These are phyloP conservation scores for Lasaia peninsularis DNA, from an alignment of 1,140 invertebrate species.

Conservation along the genomic window DNA sequence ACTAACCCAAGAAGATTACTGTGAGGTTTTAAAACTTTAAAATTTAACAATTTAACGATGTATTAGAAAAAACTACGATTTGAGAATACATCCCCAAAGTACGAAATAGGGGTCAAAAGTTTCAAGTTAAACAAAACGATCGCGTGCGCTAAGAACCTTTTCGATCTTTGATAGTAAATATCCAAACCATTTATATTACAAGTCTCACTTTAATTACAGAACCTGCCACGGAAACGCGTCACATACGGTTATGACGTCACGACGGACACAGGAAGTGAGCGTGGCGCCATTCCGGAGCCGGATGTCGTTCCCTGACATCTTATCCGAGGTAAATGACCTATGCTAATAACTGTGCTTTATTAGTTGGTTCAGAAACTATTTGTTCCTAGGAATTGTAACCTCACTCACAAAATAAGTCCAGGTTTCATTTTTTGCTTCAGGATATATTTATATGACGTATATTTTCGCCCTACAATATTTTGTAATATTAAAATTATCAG, in stretches of 20 bases:
- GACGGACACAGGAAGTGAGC: slow-evolving; percentile 50
- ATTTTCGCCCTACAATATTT: too few relatives aligned
- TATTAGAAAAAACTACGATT: too few relatives aligned
- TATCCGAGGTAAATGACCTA: slow-evolving; percentile 51
- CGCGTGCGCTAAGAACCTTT: not conserved
- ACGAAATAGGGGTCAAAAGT: too few relatives aligned
- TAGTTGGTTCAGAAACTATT: slow-evolving; percentile 2
- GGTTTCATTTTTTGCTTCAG: too few relatives aligned
- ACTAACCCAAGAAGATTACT: too few relatives aligned
- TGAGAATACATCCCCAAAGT: too few relatives aligned
- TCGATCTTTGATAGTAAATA: not conserved
- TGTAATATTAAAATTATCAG: too few relatives aligned
- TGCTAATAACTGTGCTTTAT: slow-evolving; percentile 25
- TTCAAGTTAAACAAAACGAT: not conserved
- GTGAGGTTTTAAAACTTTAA: too few relatives aligned
- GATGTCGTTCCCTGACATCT: slow-evolving; percentile 51
- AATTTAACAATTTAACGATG: too few relatives aligned
- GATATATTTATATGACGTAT: too few relatives aligned
- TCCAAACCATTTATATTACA: not conserved
- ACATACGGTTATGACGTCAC: slow-evolving; percentile 58
- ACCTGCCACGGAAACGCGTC: slow-evolving; percentile 49
- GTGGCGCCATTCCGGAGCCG: slow-evolving; percentile 53
- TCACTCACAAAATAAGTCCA: not conserved
- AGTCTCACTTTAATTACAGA: slow-evolving; percentile 27
- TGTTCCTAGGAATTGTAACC: not conserved